Base-by-base conservation (phyloP, 2,113 vertebrate genomes). In the Laticauda laticaudata region DNA sequence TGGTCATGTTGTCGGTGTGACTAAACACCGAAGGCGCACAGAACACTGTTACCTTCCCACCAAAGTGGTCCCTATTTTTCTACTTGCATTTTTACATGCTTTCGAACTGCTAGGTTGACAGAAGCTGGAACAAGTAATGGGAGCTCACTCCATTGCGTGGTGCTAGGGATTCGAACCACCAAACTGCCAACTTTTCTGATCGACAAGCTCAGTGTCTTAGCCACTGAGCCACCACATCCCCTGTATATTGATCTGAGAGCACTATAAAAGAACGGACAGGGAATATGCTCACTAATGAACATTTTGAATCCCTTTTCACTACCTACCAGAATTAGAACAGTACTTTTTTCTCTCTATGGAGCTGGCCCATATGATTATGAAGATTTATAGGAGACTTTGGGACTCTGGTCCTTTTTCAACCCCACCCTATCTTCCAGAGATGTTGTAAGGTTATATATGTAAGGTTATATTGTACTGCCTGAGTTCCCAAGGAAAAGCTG, bases 261-360 rank as follows among this genome's bases (percentile, higher is more conserved):
- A 75, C 64, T 94, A 57, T 0, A 90, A 10, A 48, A 24, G 92
- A 87, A n/a, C 86, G 34, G 6, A 94, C 92, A 24, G 86, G 92
- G 29, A 95, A 57, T 3, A 29, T 24, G 75, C 4, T 18, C 43
- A 43, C 69, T 56, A 26, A 85, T 86, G 34, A 94, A 26, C 81
- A 93, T 56, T 69, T 90, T 61, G 90, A 94, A 94, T 87, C 45
- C 34, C 89, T 95, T 91, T 29, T 90, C 56, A 88, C 48, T 21
- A 88, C 75, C 39, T 53, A 64, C 0, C 0, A 9, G 45, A 95
- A 24, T 12, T 2, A 94, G 88, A 93, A 90, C 29, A 93, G 93
- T n/a, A 90, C 64, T 61, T 90, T 57, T 86, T 34, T 7, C 51
- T 88, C 88, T 45, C 23, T 85, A 1, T 55, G 14, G n/a, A 89